phyloP scores from a whole-genome alignment of 2,888 invertebrate species.

The Cephus pygmeus region DNA sequence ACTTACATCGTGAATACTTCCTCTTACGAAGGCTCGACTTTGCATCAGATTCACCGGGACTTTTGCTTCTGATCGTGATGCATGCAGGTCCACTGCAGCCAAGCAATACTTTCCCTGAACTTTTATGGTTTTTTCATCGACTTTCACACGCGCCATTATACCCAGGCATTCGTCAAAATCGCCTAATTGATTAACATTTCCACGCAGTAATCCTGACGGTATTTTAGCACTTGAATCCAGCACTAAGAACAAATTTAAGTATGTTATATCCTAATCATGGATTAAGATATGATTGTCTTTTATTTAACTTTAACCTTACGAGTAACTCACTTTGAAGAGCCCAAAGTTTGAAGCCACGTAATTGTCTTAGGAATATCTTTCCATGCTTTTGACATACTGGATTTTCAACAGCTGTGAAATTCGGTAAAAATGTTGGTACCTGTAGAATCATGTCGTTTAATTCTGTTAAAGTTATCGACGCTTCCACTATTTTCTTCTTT shows the following conservation, averaged over 20 bases:
- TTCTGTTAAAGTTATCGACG: slow-evolving; percentile 72
- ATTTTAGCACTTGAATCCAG: slow-evolving; percentile 79
- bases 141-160: slow-evolving; percentile 70
- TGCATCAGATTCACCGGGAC: slow-evolving; percentile 75
- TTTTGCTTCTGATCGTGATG: slow-evolving; percentile 71
- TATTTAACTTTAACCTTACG: not conserved
- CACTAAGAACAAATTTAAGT: slow-evolving; percentile 68
- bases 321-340: slow-evolving; percentile 76
- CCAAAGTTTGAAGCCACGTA: slow-evolving; percentile 78
- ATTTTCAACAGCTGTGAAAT: slow-evolving; percentile 74
- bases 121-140: slow-evolving; percentile 72
- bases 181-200: slow-evolving; percentile 78
- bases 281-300: not conserved
- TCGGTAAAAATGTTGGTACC: slow-evolving; percentile 76
- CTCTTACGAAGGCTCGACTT: slow-evolving; percentile 74
- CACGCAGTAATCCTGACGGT: slow-evolving; percentile 75
- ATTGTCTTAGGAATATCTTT: slow-evolving; percentile 75
- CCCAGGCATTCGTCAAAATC: slow-evolving; percentile 78
- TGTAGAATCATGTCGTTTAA: slow-evolving; percentile 70
- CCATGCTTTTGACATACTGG: slow-evolving; percentile 77
- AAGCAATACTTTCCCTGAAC: slow-evolving; percentile 78
- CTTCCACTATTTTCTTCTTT: slow-evolving; percentile 62
- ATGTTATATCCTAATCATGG: not conserved
- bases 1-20: slow-evolving; percentile 73
- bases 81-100: slow-evolving; percentile 74